Base-by-base conservation (phyloP, 2,113 vertebrate species). In the Lethenteron reissneri region DNA sequence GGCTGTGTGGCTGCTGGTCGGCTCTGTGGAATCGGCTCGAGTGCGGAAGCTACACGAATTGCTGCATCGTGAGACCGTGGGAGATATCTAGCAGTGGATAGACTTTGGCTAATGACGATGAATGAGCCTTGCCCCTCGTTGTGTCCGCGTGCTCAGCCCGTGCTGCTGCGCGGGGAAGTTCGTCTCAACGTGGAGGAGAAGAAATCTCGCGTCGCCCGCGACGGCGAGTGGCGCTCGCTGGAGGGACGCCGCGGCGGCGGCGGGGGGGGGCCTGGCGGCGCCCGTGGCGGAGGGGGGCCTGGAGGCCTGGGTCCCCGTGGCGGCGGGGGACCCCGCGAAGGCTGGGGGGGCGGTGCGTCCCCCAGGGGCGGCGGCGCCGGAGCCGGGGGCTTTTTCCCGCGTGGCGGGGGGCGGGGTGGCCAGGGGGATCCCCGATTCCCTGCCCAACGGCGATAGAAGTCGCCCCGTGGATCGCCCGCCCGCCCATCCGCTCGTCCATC, bases 161-260 rank as follows among this genome's bases (percentile, higher is more conserved):
- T 99, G 78, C 95, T 99, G 90, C 97, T 97, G 75, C 88, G 89
- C 14, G 90, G 88, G 0, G 94, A 99, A 78, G 90, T 99, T 68
- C 89, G 94, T 73, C 83, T 99, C 77, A 99, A 99, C 56, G 94
- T 99, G 72, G 94, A 99, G 75, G 94, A 99, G 80, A 99, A 99
- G 76, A 99, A 99, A 77, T 96, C 89, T 1, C 81, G 94, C 76
- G 92, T 90, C 0, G 86, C 84, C 8, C 86, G 94, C 4, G 92
- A 99, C 68, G 78, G 92, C 21, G 94, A 99, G 76, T 92, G 81
- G 17, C 79, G 87, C 58, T 41, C 41, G 41, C 41, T 41, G 41
- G 84, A 83, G 0, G 85, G 86, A 8, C 83, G 82, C 1, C 76
- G 89, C 76, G 89, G 92, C 1, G 83, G 90, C 56, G 90, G 76